Percentiles rank a stretch among this genome's conserved stretches.
phyloP scores from a whole-genome alignment of 1,140 invertebrate genomes.

The Magallana gigas region DNA sequence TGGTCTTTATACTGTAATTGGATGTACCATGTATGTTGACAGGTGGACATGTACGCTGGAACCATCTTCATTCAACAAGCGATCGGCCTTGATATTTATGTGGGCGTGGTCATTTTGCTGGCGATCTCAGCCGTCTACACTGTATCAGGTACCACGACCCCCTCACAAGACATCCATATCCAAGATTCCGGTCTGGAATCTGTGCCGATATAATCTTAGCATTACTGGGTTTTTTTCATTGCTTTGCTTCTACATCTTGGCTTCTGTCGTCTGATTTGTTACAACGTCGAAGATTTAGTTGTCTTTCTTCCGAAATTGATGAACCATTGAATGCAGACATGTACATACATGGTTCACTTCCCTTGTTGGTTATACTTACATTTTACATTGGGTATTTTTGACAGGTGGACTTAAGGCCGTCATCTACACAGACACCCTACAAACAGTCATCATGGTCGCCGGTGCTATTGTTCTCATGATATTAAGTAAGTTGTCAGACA shows the following conservation, averaged over 20 bases:
- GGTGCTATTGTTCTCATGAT: conserved; percentile 80
- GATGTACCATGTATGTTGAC: not conserved
- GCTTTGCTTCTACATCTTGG: too few species aligned
- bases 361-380: not conserved
- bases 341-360: not conserved
- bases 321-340: too few species aligned
- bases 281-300: too few species aligned
- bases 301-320: too few species aligned
- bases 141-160: conserved; percentile 74
- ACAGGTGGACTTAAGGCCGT: conserved; percentile 81
- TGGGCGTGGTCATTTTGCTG: conserved; percentile 79
- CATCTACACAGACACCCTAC: conserved; percentile 82
- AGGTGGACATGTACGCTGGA: conserved; percentile 76
- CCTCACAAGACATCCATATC: too few species aligned
- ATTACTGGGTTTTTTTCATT: too few species aligned
- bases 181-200: too few species aligned
- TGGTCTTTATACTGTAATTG: too few species aligned
- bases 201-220: too few species aligned
- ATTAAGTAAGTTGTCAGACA: conserved; percentile 73
- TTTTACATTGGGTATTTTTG: not conserved
- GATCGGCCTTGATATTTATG: conserved; percentile 80
- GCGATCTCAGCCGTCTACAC: conserved; percentile 80
- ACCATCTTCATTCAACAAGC: conserved; percentile 82
- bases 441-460: conserved; percentile 81
- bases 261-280: too few species aligned